phyloP scores from a whole-genome alignment of 2,888 invertebrate species.

The Leuctra nigra region DNA sequence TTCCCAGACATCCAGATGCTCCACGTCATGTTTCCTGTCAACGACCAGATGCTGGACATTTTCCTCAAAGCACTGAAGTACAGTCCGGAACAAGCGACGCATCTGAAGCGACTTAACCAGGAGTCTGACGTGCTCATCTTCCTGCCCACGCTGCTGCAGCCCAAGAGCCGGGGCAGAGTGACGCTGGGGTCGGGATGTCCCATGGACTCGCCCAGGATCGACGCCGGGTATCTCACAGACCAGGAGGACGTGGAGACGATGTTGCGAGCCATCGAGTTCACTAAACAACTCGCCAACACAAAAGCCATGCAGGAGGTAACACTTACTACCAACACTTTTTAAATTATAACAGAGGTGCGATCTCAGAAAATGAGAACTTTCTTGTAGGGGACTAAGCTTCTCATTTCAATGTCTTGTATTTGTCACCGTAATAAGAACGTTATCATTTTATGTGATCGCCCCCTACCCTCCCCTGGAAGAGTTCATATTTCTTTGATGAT shows the following conservation, averaged over 20 bases:
- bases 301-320: too few species aligned
- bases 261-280: constrained; percentile 56
- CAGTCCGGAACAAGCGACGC: constrained; percentile 25
- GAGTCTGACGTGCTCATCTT: constrained; percentile 37
- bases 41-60: constrained; percentile 25
- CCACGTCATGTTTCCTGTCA: constrained; percentile 42
- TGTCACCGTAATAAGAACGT: too few species aligned
- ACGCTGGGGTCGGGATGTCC: constrained; percentile 75
- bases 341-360: too few species aligned
- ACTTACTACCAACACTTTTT: too few species aligned
- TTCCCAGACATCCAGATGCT: constrained; percentile 55
- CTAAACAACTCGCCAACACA: constrained; percentile 31
- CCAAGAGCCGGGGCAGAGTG: constrained; percentile 83
- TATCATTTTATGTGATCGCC: too few species aligned
- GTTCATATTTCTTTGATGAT: too few species aligned
- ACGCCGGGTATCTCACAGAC: constrained; percentile 82
- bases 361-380: too few species aligned
- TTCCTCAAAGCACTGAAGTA: constrained; percentile 18
- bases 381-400: too few species aligned
- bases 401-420: too few species aligned
- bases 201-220: constrained; percentile 72
- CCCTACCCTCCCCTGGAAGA: too few species aligned
- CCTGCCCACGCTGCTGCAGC: constrained; percentile 70
- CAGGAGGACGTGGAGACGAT: constrained; percentile 70
- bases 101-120: constrained; percentile 18